These are phyloP conservation scores for Campoletis sonorensis DNA, from an alignment of 1,140 invertebrate species.

Conservation along the genomic window DNA sequence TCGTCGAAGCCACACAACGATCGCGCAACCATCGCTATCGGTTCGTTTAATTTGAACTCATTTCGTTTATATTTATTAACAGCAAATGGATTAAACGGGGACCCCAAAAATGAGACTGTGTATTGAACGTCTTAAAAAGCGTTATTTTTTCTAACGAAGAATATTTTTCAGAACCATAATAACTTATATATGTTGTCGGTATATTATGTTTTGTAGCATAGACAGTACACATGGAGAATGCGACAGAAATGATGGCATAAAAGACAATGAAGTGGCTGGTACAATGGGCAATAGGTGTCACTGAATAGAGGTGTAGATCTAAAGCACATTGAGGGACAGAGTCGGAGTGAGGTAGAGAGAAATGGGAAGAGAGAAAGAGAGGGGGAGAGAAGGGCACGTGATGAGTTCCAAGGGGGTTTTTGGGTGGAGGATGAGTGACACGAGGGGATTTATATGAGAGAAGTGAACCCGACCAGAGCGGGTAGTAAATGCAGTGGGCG, in stretches of 20 bases:
- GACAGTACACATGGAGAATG: constrained; percentile 55
- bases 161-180: too few species aligned
- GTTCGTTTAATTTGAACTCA: too few species aligned
- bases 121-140: too few species aligned
- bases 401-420: constrained; percentile 32
- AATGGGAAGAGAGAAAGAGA: neutral
- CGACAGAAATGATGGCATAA: constrained; percentile 70
- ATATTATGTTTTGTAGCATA: neutral
- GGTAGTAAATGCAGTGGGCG: constrained; percentile 58
- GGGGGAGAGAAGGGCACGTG: constrained; percentile 23
- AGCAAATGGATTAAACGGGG: too few species aligned
- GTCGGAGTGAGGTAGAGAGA: too few species aligned
- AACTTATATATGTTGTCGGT: too few species aligned
- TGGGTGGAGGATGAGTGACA: constrained; percentile 23
- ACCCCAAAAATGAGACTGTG: too few species aligned
- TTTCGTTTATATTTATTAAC: too few species aligned
- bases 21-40: too few species aligned
- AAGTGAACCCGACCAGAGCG: neutral
- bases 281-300: constrained; percentile 58
- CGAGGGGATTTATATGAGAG: constrained; percentile 20
- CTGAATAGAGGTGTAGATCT: constrained; percentile 27
- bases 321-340: neutral
- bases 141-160: too few species aligned
- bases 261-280: constrained; percentile 70
- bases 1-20: too few species aligned